Base-by-base conservation (phyloP, 2,888 invertebrate genomes). In the Lydus trimaculatus region DNA sequence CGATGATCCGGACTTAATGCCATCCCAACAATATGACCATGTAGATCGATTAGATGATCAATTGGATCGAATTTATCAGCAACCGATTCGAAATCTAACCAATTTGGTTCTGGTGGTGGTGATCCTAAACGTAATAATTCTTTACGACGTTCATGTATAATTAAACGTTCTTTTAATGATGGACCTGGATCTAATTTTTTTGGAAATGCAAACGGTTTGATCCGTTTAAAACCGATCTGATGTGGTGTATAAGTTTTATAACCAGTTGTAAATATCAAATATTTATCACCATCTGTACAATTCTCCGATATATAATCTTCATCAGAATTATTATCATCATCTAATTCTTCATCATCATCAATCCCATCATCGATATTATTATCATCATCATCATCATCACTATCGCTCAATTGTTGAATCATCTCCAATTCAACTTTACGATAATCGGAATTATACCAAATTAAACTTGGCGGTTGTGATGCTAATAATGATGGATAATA, bases 1-100 rank as follows among this genome's bases (percentile, higher is more conserved):
- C 91, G 88, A 79, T 94, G 93, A 85, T 94, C 94, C 0, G 94
- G 95, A 71, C 94, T 94, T 15, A 95, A 85, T 1, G 92, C 91
- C 93, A 95, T 94, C 76, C 95, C 95, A 76, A 95, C 94, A 67
- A 95, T 94, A 81, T 95, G 94, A 0, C 94, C 95, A 81, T 94
- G 92, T 63, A 95, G 87, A 84, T 95, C 94, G 71, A 95, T 93
- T 8, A 93, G 84, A 83, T 93, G 91, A 85, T 95, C 95, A 17
- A 93, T 89, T 80, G 89, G 88, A 82, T 94, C 93, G 74, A 91
- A 92, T 76, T 89, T 89, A 79, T 91, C 89, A 8, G 90, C 89
- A 4, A 92, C 91, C 2, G 90, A 86, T 69, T 91, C 89, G 77
- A 89, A 91, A 82, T 92, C 89, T 73, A 88, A 84, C 91, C 91